A percentile compares a stretch with the other conserved stretches of the same genome.
Evolutionary conservation across 2,113 vertebrate genomes (phyloP).

Genomic region (Rana temporaria): DNA sequence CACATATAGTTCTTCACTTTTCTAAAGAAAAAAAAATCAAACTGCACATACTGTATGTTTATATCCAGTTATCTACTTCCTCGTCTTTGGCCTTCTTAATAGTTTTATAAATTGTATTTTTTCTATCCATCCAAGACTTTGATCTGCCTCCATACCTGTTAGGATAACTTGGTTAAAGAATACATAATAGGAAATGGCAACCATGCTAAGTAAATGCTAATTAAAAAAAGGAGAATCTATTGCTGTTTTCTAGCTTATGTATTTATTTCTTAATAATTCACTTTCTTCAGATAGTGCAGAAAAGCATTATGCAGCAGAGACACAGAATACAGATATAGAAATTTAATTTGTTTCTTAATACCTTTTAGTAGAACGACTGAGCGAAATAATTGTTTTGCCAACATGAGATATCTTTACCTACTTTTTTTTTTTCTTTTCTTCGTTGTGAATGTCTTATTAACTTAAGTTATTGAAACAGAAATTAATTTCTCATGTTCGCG

Average conservation of each 20-base stretch:
- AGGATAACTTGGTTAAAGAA: too few species aligned
- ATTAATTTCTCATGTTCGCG: conserved; percentile 27
- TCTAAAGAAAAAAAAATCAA: too few species aligned
- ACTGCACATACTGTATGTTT: too few species aligned
- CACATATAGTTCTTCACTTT: too few species aligned
- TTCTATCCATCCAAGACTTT: too few species aligned
- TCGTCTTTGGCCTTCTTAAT: too few species aligned
- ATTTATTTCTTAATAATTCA: neutral
- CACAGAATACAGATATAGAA: conserved; percentile 40
- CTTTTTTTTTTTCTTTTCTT: conserved; percentile 27
- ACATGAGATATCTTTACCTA: conserved; percentile 40
- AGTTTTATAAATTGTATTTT: too few species aligned
- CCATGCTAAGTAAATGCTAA: neutral
- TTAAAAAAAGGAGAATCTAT: conserved; percentile 2
- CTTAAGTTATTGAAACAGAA: conserved; percentile 36
- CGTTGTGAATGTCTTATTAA: conserved; percentile 17
- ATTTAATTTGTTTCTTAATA: conserved; percentile 42
- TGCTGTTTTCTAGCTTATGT: neutral
- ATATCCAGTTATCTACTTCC: too few species aligned
- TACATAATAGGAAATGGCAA: too few species aligned
- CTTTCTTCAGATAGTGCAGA: neutral
- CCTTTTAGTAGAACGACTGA: conserved; percentile 42
- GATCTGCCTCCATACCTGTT: too few species aligned
- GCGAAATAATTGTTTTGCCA: conserved; percentile 47
- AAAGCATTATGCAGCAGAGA: neutral